These are phyloP conservation scores for Panopea generosa DNA, from an alignment of 2,888 invertebrate species.

Conservation along the genomic window DNA sequence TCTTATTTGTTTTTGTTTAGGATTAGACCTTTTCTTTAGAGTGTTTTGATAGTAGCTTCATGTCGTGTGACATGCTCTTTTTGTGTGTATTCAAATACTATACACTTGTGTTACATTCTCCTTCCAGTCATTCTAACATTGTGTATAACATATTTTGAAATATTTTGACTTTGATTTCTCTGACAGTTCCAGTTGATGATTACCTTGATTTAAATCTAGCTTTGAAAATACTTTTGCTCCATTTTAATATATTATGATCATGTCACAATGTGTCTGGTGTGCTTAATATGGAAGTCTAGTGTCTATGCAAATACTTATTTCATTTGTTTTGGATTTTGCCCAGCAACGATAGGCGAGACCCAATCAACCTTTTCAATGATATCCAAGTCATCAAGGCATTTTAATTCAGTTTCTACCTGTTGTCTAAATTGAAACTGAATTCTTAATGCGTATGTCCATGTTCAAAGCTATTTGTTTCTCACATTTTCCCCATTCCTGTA, in stretches of 20 bases:
- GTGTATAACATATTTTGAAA: too few relatives aligned
- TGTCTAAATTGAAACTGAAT: too few relatives aligned
- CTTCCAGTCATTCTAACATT: too few relatives aligned
- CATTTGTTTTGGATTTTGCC: slow-evolving; percentile 33
- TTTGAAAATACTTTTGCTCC: slow-evolving; percentile 59
- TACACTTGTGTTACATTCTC: too few relatives aligned
- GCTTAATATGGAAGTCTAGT: slow-evolving; percentile 19
- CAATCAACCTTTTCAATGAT: too few relatives aligned
- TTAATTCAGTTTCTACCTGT: too few relatives aligned
- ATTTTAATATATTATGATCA: slow-evolving; percentile 64
- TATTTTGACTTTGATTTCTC: slow-evolving; percentile 33
- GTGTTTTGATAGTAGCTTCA: slow-evolving; percentile 65
- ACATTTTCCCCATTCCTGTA: too few relatives aligned
- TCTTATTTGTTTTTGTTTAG: slow-evolving; percentile 13
- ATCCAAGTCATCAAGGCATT: too few relatives aligned
- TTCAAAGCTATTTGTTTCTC: too few relatives aligned
- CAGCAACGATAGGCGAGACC: slow-evolving; percentile 65
- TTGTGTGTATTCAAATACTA: too few relatives aligned
- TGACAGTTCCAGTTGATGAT: slow-evolving; percentile 65
- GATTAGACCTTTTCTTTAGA: slow-evolving; percentile 6
- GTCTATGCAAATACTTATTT: slow-evolving; percentile 3
- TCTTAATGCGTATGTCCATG: too few relatives aligned
- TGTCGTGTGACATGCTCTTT: slow-evolving; percentile 25
- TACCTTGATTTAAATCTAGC: slow-evolving; percentile 52
- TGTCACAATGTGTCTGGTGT: slow-evolving; percentile 47